These are phyloP conservation scores for Agrilus cyanescens DNA, from an alignment of 2,888 invertebrate genomes.

Conservation along the genomic window DNA sequence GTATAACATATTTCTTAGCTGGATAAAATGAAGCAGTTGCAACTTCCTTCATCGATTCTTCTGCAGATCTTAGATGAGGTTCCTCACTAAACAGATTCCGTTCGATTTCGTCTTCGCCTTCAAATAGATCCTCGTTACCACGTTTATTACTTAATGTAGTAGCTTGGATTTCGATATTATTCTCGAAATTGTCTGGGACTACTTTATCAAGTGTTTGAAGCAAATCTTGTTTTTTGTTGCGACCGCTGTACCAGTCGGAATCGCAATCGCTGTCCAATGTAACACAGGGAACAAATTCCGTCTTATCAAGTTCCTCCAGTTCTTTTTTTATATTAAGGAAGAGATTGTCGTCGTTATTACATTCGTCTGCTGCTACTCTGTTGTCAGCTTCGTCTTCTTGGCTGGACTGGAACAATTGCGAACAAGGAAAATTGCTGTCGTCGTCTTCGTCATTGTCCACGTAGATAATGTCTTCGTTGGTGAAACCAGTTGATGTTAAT, in stretches of 20 bases:
- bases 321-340: conserved; percentile 12
- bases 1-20: too few species aligned
- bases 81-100: conserved; percentile 22
- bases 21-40: too few species aligned
- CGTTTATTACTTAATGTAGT: neutral
- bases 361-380: neutral
- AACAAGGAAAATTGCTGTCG: conserved; percentile 39
- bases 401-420: conserved; percentile 36
- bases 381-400: conserved; percentile 2
- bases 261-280: neutral
- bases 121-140: neutral
- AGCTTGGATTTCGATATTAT: neutral
- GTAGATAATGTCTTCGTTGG: conserved; percentile 36
- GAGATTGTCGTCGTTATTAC: conserved; percentile 2
- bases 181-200: too few species aligned
- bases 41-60: neutral
- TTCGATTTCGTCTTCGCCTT: conserved; percentile 5
- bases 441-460: conserved; percentile 41
- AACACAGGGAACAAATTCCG: neutral
- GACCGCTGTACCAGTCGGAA: neutral
- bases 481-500: conserved; percentile 36
- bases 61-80: conserved; percentile 6
- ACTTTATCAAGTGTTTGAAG: too few species aligned
- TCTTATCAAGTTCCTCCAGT: conserved; percentile 8
- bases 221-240: too few species aligned